A percentile compares a stretch with the other conserved stretches of the same genome.
Evolutionary conservation across 2,797 vertebrate genomes (phyloP).

Genomic region (Morelia viridis): DNA sequence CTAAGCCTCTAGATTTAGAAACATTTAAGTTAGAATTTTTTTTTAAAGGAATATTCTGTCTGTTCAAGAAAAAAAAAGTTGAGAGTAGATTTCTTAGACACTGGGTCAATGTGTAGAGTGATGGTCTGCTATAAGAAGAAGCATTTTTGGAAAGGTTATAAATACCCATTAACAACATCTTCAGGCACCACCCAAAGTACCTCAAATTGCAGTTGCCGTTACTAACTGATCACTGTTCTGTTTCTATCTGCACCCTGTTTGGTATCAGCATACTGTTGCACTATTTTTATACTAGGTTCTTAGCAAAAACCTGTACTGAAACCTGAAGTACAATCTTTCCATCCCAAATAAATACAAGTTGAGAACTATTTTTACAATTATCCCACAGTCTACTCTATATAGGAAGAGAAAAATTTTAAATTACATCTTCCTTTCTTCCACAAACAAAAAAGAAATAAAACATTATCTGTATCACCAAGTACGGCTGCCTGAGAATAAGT

Average conservation of each 20-base stretch:
- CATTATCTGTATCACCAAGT: not conserved
- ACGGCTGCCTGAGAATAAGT: not conserved
- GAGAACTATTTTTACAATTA: not conserved
- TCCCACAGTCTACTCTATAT: not conserved
- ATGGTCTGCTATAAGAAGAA: not conserved
- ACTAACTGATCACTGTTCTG: not conserved
- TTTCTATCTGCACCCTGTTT: not conserved
- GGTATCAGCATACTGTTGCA: not conserved
- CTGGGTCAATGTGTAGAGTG: too few species aligned
- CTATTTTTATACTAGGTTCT: conserved; percentile 9
- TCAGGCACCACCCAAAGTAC: not conserved
- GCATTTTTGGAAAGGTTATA: not conserved
- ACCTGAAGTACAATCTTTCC: not conserved
- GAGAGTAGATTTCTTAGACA: not conserved
- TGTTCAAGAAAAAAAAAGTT: not conserved
- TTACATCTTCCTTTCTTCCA: not conserved
- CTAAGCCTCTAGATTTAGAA: conserved; percentile 3
- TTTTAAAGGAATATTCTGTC: not conserved
- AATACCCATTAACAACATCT: not conserved
- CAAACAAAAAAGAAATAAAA: not conserved
- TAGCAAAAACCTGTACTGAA: not conserved
- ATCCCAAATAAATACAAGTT: not conserved
- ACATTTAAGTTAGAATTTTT: not conserved
- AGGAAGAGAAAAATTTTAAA: not conserved
- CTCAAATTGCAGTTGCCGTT: not conserved